Base-by-base conservation (phyloP, 2,888 invertebrate genomes). In the Troilus luridus region DNA sequence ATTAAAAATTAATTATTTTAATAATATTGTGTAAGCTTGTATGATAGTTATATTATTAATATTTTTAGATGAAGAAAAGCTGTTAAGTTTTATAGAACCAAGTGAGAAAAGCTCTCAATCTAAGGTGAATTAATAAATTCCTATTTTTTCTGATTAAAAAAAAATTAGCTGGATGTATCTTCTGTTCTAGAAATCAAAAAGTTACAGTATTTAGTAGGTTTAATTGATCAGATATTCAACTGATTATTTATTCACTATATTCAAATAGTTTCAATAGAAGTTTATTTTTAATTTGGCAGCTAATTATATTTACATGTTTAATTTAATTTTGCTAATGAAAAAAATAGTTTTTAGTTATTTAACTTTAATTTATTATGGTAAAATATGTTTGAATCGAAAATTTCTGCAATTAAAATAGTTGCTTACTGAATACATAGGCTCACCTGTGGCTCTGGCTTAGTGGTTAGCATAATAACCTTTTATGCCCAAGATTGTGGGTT, bases 21-120 rank as follows among this genome's bases (percentile, higher is more conserved):
- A 64, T 67, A 27, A 27, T 0, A 6, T 67, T 67, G 24, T 24
- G 14, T 67, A 27, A 67, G 67, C 24, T 67, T 41, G 1, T 24
- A 14, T 24, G 12, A n/a, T 67, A 67, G 24, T 27, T 24, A 67
- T 77, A 41, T 77, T 77, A 77, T 77, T 10, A 41, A 41, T 1
- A 77, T 41, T 77, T 77, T 77, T 41, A 77, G 72, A 77, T 77
- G 72, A 77, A 41, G 72, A 41, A 41, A 77, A 77, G 72, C 19
- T 77, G 72, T 41, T 77, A 77, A 14, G 72, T 17, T 77, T 77
- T 27, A 19, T 8, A 17, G 72, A 77, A 41, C 41, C 19, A 8
- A 41, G 72, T 77, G 72, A 77, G 27, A 77, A 77, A 77, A 77
- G 27, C n/a, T 77, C 72, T 77, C 72, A 19, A 19, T 41, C 5